Evolutionary conservation across 1,140 invertebrate species (phyloP).

Genomic region (Acyrthosiphon pisum): DNA sequence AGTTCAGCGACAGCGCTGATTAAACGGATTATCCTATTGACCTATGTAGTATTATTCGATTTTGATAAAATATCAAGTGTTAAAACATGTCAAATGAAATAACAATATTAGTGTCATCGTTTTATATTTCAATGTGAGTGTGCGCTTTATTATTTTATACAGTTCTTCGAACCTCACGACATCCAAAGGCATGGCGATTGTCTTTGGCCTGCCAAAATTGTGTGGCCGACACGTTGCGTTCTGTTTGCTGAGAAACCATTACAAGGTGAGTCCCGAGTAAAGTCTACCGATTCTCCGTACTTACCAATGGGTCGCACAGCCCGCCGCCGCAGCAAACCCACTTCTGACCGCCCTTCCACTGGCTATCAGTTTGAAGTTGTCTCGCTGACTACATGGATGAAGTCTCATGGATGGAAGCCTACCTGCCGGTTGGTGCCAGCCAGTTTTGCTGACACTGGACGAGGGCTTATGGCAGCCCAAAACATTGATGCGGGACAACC

Average conservation of each 20-base stretch:
- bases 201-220: neutral
- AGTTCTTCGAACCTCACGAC: neutral
- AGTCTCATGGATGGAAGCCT: constrained; percentile 60
- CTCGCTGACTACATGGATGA: constrained; percentile 60
- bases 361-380: constrained; percentile 50
- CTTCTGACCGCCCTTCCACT: neutral
- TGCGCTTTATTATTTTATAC: neutral
- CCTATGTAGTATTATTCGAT: neutral
- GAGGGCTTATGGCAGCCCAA: constrained; percentile 64
- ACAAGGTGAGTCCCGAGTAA: constrained; percentile 52
- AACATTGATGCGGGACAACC: constrained; percentile 62
- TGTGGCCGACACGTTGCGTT: neutral
- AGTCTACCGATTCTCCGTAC: constrained; percentile 46
- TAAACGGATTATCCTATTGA: neutral
- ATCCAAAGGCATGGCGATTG: constrained; percentile 36
- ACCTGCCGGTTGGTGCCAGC: constrained; percentile 58
- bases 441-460: constrained; percentile 63
- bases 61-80: neutral
- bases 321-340: constrained; percentile 1
- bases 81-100: neutral
- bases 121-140: neutral
- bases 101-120: neutral
- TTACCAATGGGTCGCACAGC: constrained; percentile 45
- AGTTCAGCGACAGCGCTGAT: neutral
- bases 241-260: constrained; percentile 27